A percentile compares a stretch with the other conserved stretches of the same genome.
phyloP scores from a whole-genome alignment of 2,797 vertebrate genomes.

The Percopsis omiscomaycus region DNA sequence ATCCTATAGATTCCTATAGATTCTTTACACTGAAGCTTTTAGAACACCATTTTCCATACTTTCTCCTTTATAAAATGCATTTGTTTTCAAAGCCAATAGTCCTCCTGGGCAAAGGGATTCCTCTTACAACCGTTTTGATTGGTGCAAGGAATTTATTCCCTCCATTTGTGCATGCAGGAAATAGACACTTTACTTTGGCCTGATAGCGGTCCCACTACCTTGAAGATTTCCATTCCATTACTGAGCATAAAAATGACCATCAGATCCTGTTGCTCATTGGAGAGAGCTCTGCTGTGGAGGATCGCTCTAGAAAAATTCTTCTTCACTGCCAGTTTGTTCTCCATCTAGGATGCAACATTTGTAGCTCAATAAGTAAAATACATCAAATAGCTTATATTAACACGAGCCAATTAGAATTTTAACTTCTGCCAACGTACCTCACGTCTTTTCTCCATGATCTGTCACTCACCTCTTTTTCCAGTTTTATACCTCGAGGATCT shows the following conservation, averaged over 20 bases:
- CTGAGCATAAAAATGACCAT: slow-evolving; percentile 92
- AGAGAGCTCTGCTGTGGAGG: slow-evolving; percentile 83
- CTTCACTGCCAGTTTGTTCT: slow-evolving; percentile 90
- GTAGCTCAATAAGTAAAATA: background rate
- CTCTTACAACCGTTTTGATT: background rate
- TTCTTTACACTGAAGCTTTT: background rate
- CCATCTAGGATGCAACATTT: slow-evolving; percentile 72
- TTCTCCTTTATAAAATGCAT: no score
- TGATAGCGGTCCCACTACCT: slow-evolving; percentile 71
- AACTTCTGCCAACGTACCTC: background rate
- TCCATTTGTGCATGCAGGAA: background rate
- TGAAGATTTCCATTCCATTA: slow-evolving; percentile 89
- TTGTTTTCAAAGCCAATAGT: no score
- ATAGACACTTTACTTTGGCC: background rate
- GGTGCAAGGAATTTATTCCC: background rate
- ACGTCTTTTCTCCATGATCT: no score
- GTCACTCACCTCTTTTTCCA: slow-evolving; percentile 84
- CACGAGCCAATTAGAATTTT: background rate
- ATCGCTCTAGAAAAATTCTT: slow-evolving; percentile 87
- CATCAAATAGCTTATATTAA: no score
- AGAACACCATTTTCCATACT: slow-evolving; percentile 20
- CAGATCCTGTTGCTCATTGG: slow-evolving; percentile 88
- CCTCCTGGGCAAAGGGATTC: no score
- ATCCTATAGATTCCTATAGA: background rate
- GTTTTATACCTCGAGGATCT: slow-evolving; percentile 76